These are phyloP conservation scores for Arctopsyche grandis DNA, from an alignment of 1,140 invertebrate species.

Conservation along the genomic window DNA sequence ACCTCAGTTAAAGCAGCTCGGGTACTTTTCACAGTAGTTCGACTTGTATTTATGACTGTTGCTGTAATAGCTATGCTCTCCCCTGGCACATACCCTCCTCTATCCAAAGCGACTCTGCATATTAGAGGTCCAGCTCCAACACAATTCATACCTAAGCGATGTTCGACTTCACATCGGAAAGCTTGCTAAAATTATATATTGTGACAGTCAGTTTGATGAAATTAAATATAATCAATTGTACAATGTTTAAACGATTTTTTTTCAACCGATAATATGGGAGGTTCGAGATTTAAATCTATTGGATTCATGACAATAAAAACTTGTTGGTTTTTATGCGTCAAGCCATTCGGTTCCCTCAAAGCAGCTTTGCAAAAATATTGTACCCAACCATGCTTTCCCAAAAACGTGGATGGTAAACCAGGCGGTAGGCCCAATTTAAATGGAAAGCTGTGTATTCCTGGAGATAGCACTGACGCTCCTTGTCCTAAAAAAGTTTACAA, in stretches of 20 bases:
- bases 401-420: constrained; percentile 91
- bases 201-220: not conserved
- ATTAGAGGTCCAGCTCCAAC: constrained; percentile 84
- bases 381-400: constrained; percentile 95
- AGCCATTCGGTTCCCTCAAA: constrained; percentile 85
- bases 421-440: constrained; percentile 92
- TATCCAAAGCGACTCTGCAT: constrained; percentile 86
- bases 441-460: constrained; percentile 95
- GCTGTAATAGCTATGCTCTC: constrained; percentile 90
- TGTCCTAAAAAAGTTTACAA: constrained; percentile 69
- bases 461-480: constrained; percentile 85
- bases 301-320: constrained; percentile 97
- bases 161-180: constrained; percentile 90
- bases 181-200: constrained; percentile 76
- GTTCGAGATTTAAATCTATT: constrained; percentile 92
- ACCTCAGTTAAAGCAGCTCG: constrained; percentile 84
- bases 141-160: constrained; percentile 87
- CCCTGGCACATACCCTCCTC: constrained; percentile 93
- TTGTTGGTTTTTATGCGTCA: constrained; percentile 95
- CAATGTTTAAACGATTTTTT: no score
- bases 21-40: constrained; percentile 79
- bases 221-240: not conserved
- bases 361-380: constrained; percentile 95
- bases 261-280: constrained; percentile 85
- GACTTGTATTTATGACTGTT: constrained; percentile 85